Evolutionary conservation across 1,140 invertebrate species (phyloP), one percentile per base, ranked within the genome.

Genomic region (Chrysopa pallens): DNA sequence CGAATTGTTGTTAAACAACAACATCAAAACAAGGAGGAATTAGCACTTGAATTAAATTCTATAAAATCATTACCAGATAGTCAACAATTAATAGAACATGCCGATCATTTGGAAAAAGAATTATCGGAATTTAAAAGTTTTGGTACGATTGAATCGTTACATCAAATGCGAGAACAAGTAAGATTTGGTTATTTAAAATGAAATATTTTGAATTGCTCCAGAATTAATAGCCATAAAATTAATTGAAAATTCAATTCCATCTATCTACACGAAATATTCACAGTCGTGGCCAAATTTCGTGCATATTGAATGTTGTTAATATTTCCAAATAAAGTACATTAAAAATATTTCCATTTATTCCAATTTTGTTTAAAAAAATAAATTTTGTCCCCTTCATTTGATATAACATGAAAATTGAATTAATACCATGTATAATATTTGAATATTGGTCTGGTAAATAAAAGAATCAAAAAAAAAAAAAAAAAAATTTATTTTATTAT

Each of bases 71-170:
- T 63, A 35, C 63, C 63, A 8, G 67, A 67, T 33, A 63, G 62
- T 36, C 55, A 56, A 36, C 65, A 72, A 8, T 46, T 67, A 27
- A 65, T 66, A 29, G 60, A 66, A 15, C 66, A 69, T 28, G 71
- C 76, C 9, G 58, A 49, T 17, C 55, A 65, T 40, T 47, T 75
- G 38, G 69, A 76, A 49, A 67, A 73, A 38, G 74, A 76, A 46
- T 48, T 78, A 8, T 64, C 67, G 36, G 69, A 67, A 37, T 63
- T 72, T 12, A 60, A 71, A 33, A 51, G n/a, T 8, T 63, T 64
- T 6, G 63, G 64, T 6, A 62, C 61, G 7, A 69, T 71, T 50
- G 68, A 67, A 0, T 62, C 62, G 0, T 42, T 72, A 29, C 67
- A 66, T 36, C 67, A 73, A 42, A 63, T 74, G 42, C 67, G 66